Conservation (phyloP, 2,888 invertebrate species). For the Pasiphila rectangulata region DNA sequence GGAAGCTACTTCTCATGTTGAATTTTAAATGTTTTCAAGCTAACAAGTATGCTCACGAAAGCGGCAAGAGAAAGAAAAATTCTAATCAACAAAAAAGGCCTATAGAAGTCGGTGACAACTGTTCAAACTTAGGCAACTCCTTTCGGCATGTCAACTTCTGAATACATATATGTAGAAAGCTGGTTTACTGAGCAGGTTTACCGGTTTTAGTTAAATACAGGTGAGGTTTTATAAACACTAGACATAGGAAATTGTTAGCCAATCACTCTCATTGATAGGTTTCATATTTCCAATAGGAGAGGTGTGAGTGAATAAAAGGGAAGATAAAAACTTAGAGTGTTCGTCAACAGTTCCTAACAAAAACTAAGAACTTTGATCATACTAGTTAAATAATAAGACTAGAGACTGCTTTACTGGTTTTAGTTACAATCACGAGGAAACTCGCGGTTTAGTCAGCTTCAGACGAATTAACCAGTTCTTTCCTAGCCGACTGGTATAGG, state of each 20-base stretch:
- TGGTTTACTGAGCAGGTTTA: background rate
- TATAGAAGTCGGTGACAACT: conserved; percentile 63
- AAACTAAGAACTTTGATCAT: no score
- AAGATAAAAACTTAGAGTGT: no score
- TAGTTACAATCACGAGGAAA: no score
- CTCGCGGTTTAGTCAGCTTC: no score
- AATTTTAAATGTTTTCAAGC: conserved; percentile 22
- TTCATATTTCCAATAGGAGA: no score
- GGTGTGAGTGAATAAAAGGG: no score
- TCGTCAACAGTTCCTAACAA: no score
- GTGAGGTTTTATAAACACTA: background rate
- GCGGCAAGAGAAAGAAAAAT: conserved; percentile 41
- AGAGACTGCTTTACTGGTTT: no score
- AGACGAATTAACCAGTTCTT: no score
- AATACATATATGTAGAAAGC: conserved; percentile 4
- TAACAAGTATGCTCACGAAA: conserved; percentile 25
- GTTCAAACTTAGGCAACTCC: conserved; percentile 70
- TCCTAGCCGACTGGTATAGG: no score
- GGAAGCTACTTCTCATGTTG: conserved; percentile 21
- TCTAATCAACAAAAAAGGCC: conserved; percentile 54
- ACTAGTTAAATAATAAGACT: background rate
- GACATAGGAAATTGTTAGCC: no score
- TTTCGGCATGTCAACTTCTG: conserved; percentile 62
- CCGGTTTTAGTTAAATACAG: background rate
- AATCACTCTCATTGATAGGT: no score